phyloP scores from a whole-genome alignment of 1,140 invertebrate genomes.

The Drosophila quadrilineata region DNA sequence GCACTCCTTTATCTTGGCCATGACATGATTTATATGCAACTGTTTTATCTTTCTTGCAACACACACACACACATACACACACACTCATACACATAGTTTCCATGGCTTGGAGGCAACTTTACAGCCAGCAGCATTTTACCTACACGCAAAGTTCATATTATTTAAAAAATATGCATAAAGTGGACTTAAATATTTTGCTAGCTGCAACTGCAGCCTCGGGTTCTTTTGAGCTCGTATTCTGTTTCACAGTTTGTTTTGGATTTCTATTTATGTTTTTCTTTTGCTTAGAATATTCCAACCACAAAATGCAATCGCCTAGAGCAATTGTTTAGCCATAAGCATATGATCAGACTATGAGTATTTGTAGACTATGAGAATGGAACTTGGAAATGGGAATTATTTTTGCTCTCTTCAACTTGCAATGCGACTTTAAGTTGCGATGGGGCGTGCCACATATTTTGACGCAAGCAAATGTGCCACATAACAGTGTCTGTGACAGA shows the following conservation, averaged over 20 bases:
- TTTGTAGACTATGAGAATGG: too few relatives aligned
- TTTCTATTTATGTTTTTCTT: too few relatives aligned
- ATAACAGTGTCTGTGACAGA: too few relatives aligned
- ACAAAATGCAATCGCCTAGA: neutral
- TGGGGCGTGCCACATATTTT: too few relatives aligned
- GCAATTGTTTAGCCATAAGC: neutral
- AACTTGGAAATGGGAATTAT: too few relatives aligned
- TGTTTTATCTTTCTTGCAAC: slow-evolving; percentile 71
- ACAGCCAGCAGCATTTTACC: neutral
- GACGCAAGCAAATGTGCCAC: too few relatives aligned
- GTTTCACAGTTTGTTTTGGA: neutral
- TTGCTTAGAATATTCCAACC: too few relatives aligned
- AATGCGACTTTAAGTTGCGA: too few relatives aligned
- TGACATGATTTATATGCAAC: slow-evolving; percentile 75
- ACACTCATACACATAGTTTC: too few relatives aligned
- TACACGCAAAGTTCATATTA: slow-evolving; percentile 40
- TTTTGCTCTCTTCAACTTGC: slow-evolving; percentile 1
- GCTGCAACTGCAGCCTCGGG: slow-evolving; percentile 3
- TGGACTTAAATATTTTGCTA: slow-evolving; percentile 52
- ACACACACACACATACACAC: slow-evolving; percentile 48
- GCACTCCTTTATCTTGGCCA: slow-evolving; percentile 67
- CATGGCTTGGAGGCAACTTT: neutral
- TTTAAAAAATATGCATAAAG: slow-evolving; percentile 72
- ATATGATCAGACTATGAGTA: neutral
- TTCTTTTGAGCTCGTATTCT: neutral